These are phyloP conservation scores for Oostethus manadensis DNA, from an alignment of 2,113 vertebrate genomes.

Conservation along the genomic window DNA sequence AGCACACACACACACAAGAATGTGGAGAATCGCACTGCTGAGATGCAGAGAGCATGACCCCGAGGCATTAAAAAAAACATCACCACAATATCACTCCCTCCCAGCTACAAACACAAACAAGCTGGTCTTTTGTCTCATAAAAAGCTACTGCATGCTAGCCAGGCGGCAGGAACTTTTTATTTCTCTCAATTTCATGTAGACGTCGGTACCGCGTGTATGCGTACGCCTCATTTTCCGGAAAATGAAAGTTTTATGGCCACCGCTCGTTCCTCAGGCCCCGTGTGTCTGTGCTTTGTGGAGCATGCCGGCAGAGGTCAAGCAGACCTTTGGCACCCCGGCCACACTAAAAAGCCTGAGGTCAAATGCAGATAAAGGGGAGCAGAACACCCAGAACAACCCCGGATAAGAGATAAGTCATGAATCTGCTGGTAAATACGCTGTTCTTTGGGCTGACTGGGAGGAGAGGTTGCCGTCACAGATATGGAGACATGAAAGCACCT, in stretches of 20 bases:
- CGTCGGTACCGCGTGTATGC: too few relatives aligned
- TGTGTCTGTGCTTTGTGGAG: constrained; percentile 29
- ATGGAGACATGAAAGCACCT: constrained; percentile 31
- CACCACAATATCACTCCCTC: constrained; percentile 36
- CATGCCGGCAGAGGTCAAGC: constrained; percentile 53
- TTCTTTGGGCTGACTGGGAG: background rate
- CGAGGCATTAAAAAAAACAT: constrained; percentile 34
- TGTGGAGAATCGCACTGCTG: constrained; percentile 60
- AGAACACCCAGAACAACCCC: constrained; percentile 21
- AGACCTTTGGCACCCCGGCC: constrained; percentile 39
- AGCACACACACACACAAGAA: constrained; percentile 47
- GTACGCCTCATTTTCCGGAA: constrained; percentile 19
- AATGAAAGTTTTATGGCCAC: constrained; percentile 38
- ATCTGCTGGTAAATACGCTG: constrained; percentile 47
- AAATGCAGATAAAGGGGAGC: constrained; percentile 52
- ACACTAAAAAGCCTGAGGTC: constrained; percentile 39
- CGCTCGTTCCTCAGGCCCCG: constrained; percentile 38
- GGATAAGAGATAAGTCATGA: constrained; percentile 51
- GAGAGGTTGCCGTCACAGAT: constrained; percentile 22
- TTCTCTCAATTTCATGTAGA: background rate
- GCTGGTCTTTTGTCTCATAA: constrained; percentile 35
- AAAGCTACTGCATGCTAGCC: constrained; percentile 9
- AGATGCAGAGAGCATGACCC: constrained; percentile 64
- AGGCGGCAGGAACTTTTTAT: constrained; percentile 1
- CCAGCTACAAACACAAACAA: constrained; percentile 27